These are phyloP conservation scores for Luperina testacea DNA, from an alignment of 2,888 invertebrate genomes.

Conservation along the genomic window DNA sequence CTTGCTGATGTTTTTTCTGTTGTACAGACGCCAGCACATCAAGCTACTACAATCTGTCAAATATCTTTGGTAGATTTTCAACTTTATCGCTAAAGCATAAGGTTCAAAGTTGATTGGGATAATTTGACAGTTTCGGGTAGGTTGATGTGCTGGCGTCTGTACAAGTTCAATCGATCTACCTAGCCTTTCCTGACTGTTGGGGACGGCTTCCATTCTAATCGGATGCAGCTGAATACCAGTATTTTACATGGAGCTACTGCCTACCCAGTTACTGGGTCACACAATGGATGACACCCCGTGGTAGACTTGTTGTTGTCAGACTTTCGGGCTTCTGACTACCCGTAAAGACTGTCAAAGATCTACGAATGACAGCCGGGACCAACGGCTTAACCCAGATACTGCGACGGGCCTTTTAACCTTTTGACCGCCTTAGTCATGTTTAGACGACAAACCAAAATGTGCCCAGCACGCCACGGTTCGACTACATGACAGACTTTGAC, in stretches of 20 bases:
- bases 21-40: too few species aligned
- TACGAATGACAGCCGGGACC: background rate
- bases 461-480: too few species aligned
- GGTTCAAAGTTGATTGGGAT: too few species aligned
- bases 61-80: too few species aligned
- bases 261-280: background rate
- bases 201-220: fast-evolving
- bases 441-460: too few species aligned
- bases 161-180: background rate
- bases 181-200: background rate
- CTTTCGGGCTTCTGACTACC: background rate
- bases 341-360: background rate
- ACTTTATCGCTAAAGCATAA: too few species aligned
- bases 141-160: too few species aligned
- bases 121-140: too few species aligned
- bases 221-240: background rate
- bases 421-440: too few species aligned
- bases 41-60: too few species aligned
- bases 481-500: too few species aligned
- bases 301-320: background rate
- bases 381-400: background rate
- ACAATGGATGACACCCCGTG: background rate
- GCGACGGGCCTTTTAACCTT: too few species aligned
- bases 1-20: background rate
- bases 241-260: background rate